Conservation (phyloP, 2,888 invertebrate species). For the Polyommatus icarus region DNA sequence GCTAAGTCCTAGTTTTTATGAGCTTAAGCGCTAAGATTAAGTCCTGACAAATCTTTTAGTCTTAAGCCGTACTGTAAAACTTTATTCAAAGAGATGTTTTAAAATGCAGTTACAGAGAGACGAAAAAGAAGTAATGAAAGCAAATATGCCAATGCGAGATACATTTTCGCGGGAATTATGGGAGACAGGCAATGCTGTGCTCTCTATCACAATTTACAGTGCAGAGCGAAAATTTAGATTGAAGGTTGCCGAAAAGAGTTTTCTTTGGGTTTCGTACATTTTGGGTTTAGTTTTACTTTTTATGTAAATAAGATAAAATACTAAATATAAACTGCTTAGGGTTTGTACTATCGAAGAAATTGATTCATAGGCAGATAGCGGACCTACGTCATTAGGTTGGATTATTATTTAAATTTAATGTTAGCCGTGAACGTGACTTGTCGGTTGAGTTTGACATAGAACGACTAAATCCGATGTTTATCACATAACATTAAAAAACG, state of each 20-base stretch:
- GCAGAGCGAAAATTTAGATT: background rate
- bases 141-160: background rate
- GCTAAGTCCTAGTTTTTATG: conserved; percentile 22
- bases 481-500: no score
- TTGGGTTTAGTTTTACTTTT: background rate
- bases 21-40: conserved; percentile 14
- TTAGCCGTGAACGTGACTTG: no score
- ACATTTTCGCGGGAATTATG: background rate
- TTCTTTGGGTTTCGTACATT: background rate
- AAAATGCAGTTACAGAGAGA: background rate
- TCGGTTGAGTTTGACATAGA: no score
- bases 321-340: background rate
- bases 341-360: no score
- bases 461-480: no score
- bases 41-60: conserved; percentile 4
- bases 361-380: no score
- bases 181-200: background rate
- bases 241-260: background rate
- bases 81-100: background rate
- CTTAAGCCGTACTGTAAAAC: conserved; percentile 3
- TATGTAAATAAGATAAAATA: background rate
- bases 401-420: no score
- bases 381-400: no score
- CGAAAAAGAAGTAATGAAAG: background rate
- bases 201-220: background rate